Conservation (phyloP, 2,888 invertebrate genomes). For the Synergus gifuensis region DNA sequence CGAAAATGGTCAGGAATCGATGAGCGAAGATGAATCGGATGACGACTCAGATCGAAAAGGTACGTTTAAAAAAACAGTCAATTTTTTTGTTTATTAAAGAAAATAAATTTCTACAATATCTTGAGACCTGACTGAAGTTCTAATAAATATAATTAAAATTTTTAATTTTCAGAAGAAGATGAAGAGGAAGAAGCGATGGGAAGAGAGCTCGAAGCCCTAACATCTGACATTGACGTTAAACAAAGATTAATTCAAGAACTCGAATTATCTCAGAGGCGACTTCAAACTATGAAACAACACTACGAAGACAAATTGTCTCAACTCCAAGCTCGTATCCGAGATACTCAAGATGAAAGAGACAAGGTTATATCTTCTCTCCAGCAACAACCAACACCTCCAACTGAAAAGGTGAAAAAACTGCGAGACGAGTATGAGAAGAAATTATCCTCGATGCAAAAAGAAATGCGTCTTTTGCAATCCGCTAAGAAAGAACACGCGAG, state of each 20-base stretch:
- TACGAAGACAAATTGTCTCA: constrained; percentile 95
- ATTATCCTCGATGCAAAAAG: constrained; percentile 89
- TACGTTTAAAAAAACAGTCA: constrained; percentile 73
- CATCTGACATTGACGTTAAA: constrained; percentile 96
- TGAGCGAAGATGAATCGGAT: constrained; percentile 79
- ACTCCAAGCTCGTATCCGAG: constrained; percentile 90
- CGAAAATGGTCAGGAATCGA: constrained; percentile 81
- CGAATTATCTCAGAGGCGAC: constrained; percentile 91
- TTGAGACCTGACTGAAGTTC: neutral
- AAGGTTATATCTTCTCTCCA: constrained; percentile 86
- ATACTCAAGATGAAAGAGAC: constrained; percentile 94
- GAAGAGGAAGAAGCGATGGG: constrained; percentile 82
- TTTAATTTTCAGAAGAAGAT: constrained; percentile 74
- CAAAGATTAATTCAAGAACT: constrained; percentile 96
- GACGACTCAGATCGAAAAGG: constrained; percentile 83
- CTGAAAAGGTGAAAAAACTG: constrained; percentile 88
- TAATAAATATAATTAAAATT: constrained; percentile 29
- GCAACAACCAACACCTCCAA: constrained; percentile 80
- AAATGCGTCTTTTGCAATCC: constrained; percentile 89
- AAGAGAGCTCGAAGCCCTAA: constrained; percentile 92
- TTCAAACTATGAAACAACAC: constrained; percentile 91
- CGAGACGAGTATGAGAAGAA: constrained; percentile 95
- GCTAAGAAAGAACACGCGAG: constrained; percentile 94
- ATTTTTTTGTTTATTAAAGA: neutral
- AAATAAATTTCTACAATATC: too few relatives aligned